These are phyloP conservation scores for Microcebus murinus DNA, from an alignment of 2,113 vertebrate species.

Conservation along the genomic window DNA sequence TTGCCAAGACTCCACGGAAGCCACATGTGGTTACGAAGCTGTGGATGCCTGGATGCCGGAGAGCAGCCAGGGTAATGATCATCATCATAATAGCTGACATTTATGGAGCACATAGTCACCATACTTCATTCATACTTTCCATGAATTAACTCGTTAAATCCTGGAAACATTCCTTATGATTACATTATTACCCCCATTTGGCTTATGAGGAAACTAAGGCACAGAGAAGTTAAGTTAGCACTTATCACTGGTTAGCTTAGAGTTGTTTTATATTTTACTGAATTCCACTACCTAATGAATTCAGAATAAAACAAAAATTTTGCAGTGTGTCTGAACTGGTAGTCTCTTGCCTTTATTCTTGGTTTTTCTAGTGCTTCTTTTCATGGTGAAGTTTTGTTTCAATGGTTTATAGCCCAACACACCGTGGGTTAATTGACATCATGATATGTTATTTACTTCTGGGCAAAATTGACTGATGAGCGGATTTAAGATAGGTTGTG, in stretches of 20 bases:
- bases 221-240: neutral
- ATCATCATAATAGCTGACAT: accelerated
- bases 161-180: neutral
- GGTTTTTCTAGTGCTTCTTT: accelerated
- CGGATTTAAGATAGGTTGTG: neutral
- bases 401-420: neutral
- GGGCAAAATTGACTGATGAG: neutral
- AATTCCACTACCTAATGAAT: neutral
- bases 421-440: neutral
- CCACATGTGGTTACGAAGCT: neutral
- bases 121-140: neutral
- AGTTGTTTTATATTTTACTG: neutral
- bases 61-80: neutral
- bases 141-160: neutral
- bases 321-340: too few relatives aligned
- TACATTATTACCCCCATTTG: neutral
- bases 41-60: neutral
- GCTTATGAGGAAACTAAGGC: neutral
- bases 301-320: neutral
- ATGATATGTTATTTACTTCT: neutral
- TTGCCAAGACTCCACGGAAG: neutral
- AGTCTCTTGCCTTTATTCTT: neutral
- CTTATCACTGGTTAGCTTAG: neutral
- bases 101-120: neutral
- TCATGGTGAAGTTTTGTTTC: neutral